These are phyloP conservation scores for Lamprologus lemairii DNA, from an alignment of 2,113 vertebrate species.

Conservation along the genomic window DNA sequence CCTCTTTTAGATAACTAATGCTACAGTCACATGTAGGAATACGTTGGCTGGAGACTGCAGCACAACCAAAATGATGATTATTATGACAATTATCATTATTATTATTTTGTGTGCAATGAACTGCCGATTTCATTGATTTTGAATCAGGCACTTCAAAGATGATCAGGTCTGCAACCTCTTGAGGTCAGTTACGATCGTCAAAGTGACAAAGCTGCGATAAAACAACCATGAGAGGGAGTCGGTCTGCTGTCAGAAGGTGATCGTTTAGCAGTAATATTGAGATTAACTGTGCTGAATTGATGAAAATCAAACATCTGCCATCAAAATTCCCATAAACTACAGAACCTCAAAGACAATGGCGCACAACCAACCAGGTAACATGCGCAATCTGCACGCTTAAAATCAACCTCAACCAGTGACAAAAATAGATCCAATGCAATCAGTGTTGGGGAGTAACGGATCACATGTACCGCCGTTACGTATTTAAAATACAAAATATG, in stretches of 20 bases:
- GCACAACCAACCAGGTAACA: not conserved
- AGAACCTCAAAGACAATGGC: not conserved
- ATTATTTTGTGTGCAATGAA: not conserved
- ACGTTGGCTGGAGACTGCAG: not conserved
- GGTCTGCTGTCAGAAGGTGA: not conserved
- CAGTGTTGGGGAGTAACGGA: not conserved
- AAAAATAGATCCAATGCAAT: not conserved
- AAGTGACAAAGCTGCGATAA: not conserved
- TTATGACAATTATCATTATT: not conserved
- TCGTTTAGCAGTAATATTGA: not conserved
- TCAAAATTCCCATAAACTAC: not conserved
- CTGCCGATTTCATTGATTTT: not conserved
- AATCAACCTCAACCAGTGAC: not conserved
- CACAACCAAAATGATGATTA: not conserved
- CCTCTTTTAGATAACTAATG: not conserved
- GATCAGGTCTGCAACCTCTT: not conserved
- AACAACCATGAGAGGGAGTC: not conserved
- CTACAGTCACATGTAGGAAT: not conserved
- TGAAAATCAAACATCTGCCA: not conserved
- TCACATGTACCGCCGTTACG: not conserved
- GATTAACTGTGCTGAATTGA: not conserved
- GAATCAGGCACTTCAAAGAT: not conserved
- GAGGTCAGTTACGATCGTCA: not conserved
- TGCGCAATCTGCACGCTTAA: not conserved
- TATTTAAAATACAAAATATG: not conserved